Evolutionary conservation across 2,113 vertebrate genomes (phyloP).

Genomic region (Eurypyga helias): DNA sequence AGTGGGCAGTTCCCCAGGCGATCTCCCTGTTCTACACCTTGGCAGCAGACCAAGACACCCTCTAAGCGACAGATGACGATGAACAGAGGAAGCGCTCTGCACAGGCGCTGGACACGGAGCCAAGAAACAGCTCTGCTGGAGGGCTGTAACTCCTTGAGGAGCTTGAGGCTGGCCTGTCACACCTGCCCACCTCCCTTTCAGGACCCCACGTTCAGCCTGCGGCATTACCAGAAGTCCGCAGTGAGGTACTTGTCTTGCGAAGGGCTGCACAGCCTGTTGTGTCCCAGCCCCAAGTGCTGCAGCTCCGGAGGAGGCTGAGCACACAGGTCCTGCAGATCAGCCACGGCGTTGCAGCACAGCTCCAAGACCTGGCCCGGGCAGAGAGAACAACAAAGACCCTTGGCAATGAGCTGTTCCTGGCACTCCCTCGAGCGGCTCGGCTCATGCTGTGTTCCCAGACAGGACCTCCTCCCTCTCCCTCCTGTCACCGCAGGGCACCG

Average conservation of each 20-base stretch:
- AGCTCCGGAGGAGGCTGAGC: constrained; percentile 61
- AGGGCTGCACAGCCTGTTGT: constrained; percentile 77
- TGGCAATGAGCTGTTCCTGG: background rate
- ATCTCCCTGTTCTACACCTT: background rate
- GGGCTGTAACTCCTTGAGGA: background rate
- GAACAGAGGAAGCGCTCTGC: background rate
- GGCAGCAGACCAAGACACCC: background rate
- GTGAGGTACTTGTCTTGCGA: constrained; percentile 71
- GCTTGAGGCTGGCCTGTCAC: background rate
- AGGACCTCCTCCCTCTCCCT: background rate
- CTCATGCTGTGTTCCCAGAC: background rate
- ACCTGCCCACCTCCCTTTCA: background rate
- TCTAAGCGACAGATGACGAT: background rate
- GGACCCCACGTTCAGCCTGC: background rate
- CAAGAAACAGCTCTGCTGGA: background rate
- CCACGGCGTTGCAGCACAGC: constrained; percentile 81
- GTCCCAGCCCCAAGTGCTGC: constrained; percentile 82
- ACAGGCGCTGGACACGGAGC: background rate
- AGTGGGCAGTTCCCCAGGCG: background rate
- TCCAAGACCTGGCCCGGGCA: constrained; percentile 81
- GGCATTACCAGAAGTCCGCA: constrained; percentile 78
- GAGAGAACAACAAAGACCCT: background rate
- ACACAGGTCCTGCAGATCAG: constrained; percentile 74
- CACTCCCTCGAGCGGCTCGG: accelerated
- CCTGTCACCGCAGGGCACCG: too few relatives aligned